Percentiles rank a stretch among this genome's conserved stretches.
These are phyloP conservation scores for Naja naja DNA, from an alignment of 2,113 vertebrate genomes.

Conservation along the genomic window DNA sequence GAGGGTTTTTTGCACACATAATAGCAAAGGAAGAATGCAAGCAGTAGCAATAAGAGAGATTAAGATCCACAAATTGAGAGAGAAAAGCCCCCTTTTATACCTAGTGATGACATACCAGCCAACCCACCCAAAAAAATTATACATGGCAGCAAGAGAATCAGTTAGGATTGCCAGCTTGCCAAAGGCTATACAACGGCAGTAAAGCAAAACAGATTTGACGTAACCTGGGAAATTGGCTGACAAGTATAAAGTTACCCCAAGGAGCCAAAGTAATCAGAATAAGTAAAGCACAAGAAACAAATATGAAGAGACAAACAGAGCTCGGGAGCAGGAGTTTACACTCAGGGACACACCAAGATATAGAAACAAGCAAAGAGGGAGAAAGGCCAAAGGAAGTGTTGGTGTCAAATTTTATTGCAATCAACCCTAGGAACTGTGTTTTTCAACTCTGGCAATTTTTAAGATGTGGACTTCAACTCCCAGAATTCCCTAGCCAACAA, in stretches of 20 bases:
- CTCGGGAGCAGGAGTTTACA: background rate
- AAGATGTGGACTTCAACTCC: background rate
- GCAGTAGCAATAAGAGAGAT: background rate
- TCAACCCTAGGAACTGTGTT: background rate
- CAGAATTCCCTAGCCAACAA: background rate
- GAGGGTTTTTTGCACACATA: background rate
- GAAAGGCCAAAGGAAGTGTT: background rate
- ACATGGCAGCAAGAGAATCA: background rate
- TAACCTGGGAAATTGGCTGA: background rate
- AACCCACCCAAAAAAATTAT: background rate
- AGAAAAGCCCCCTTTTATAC: background rate
- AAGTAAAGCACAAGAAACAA: constrained; percentile 17
- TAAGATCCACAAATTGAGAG: background rate
- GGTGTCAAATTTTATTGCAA: background rate
- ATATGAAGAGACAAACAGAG: background rate
- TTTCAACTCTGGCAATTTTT: background rate
- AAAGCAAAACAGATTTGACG: constrained; percentile 16
- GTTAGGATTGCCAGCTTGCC: background rate
- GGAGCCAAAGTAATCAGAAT: constrained; percentile 5
- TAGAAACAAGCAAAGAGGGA: background rate
- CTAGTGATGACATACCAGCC: background rate
- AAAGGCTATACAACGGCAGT: constrained; percentile 12
- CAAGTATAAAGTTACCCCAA: constrained; percentile 15
- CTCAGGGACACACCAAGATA: background rate
- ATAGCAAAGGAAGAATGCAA: background rate